phyloP scores from a whole-genome alignment of 2,888 invertebrate species.

The Eledona agricola region DNA sequence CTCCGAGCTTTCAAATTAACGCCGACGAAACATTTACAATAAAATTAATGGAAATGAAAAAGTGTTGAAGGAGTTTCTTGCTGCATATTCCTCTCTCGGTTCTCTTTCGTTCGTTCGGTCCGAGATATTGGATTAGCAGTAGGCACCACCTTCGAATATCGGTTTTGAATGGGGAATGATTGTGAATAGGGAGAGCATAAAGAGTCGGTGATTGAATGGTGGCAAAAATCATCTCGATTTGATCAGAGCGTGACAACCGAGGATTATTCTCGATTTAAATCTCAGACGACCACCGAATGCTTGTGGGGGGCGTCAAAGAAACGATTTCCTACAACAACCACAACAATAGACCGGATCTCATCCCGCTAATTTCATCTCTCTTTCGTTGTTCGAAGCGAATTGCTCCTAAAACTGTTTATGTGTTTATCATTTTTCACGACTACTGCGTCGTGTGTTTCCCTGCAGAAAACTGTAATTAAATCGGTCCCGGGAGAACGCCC shows the following conservation, averaged over 20 bases:
- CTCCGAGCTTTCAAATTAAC: conserved; percentile 16
- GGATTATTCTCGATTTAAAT: conserved; percentile 41
- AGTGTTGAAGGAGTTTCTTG: too few species aligned
- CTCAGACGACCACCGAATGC: too few species aligned
- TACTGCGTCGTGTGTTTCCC: too few species aligned
- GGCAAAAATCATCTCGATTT: conserved; percentile 51
- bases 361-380: too few species aligned
- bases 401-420: too few species aligned
- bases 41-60: conserved; percentile 15
- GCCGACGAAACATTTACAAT: conserved; percentile 1
- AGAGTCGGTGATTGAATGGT: conserved; percentile 51
- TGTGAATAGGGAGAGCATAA: conserved; percentile 52
- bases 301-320: too few species aligned
- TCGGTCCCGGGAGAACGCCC: too few species aligned
- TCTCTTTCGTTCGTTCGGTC: not conserved
- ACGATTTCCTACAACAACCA: too few species aligned
- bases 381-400: too few species aligned
- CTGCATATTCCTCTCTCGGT: not conserved
- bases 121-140: conserved; percentile 32
- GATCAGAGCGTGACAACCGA: conserved; percentile 46
- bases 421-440: too few species aligned
- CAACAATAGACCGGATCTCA: too few species aligned
- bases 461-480: too few species aligned
- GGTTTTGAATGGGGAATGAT: conserved; percentile 51
- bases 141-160: conserved; percentile 24